Evolutionary conservation across 2,797 vertebrate species (phyloP), one percentile per base, ranked within the genome.

Genomic region (Pangasius krempfi): DNA sequence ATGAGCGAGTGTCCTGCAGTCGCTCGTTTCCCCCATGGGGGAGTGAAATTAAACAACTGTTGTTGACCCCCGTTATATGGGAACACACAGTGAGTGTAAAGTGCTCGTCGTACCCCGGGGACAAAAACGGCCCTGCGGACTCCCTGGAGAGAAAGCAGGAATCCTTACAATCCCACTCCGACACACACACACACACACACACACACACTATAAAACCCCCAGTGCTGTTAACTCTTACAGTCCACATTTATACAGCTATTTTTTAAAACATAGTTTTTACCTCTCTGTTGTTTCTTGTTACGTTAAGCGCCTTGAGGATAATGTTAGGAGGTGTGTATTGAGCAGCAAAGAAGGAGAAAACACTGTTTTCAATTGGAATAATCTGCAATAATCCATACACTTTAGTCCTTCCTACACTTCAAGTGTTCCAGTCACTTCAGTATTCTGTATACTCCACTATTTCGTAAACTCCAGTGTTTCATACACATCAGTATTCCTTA

Each of bases 51-150:
- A 90, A 94, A 93, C 94, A 92, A 93, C 94, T 93, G 93, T 93
- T 91, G 93, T 95, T 96, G 95, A 96, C 95, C 95, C 92, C 92
- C 92, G 91, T 93, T 94, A 94, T 94, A 93, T 90, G 93, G 93
- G 94, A 95, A 93, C 93, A 90, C 89, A 90, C 90, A 93, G 90
- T 91, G 91, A 76, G 92, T 89, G 60, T 89, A 86, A 84, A 66
- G 79, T 88, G 91, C 72, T 83, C n/a, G 81, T 79, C 75, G 33
- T 86, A 87, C 91, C 90, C 91, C 72, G 72, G 89, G 92, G 91
- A 91, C 80, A 78, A 83, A 68, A 76, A 84, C 68, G 7, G 37
- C 80, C 72, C 90, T 87, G 40, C 76, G 89, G 90, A 83, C 85
- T 78, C 79, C 85, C 89, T 73, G 88, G 86, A 87, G 86, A 90